Conservation (phyloP, 2,113 vertebrate species). For the Atractosteus spatula region DNA sequence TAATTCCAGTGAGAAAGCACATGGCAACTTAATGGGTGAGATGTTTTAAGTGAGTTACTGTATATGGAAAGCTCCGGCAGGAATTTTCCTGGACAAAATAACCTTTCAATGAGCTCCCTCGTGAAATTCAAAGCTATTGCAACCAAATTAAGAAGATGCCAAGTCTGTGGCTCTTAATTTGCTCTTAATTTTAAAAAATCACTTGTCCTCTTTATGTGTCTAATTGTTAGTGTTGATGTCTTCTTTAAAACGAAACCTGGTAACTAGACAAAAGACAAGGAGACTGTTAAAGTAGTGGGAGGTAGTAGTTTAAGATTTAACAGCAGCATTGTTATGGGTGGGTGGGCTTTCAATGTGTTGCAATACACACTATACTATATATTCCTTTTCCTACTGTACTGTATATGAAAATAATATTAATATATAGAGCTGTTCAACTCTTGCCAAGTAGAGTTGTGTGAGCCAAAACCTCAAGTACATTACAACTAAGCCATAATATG, state of each 20-base stretch:
- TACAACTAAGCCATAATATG: neutral
- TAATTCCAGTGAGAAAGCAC: too few relatives aligned
- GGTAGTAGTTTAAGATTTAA: neutral
- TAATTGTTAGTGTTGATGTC: too few relatives aligned
- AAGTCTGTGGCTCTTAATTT: too few relatives aligned
- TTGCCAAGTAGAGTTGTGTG: neutral
- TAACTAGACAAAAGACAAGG: too few relatives aligned
- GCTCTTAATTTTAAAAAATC: too few relatives aligned
- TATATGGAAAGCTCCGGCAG: too few relatives aligned
- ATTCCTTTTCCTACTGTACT: neutral
- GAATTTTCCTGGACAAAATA: too few relatives aligned
- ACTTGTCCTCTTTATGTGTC: too few relatives aligned
- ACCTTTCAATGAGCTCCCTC: too few relatives aligned
- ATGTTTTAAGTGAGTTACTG: neutral
- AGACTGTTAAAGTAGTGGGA: neutral
- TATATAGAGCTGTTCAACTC: neutral
- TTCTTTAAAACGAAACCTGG: too few relatives aligned
- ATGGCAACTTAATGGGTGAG: neutral
- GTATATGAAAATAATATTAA: neutral
- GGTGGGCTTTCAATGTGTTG: neutral
- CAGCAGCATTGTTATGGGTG: neutral
- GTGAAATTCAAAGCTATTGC: too few relatives aligned
- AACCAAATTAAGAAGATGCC: too few relatives aligned
- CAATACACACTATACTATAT: neutral
- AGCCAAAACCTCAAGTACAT: constrained; percentile 9